A percentile compares a stretch with the other conserved stretches of the same genome.
Conservation (phyloP, 53 echinoderm and acorn worm genomes). For the Apostichopus leukothele region DNA sequence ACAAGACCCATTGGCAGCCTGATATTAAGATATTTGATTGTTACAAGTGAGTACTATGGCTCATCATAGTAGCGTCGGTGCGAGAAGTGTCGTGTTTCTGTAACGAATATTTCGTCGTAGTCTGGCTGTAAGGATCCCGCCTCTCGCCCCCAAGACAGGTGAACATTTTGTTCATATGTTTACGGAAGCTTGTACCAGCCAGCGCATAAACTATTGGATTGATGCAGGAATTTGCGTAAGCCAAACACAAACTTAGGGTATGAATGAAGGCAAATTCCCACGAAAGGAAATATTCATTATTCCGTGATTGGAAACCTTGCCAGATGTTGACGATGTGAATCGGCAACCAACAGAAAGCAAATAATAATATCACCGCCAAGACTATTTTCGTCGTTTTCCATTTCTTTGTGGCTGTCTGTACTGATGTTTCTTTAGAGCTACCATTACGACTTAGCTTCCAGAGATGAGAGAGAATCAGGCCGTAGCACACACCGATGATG, state of each 20-base stretch:
- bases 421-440: constrained; percentile 59
- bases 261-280: constrained; percentile 44
- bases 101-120: constrained; percentile 41
- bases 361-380: constrained; percentile 77
- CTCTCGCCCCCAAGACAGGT: neutral
- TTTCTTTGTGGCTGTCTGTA: constrained; percentile 80
- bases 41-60: constrained; percentile 41
- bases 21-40: too few relatives aligned
- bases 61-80: constrained; percentile 33
- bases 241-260: constrained; percentile 59
- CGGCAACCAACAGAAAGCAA: constrained; percentile 94
- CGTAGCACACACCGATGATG: constrained; percentile 91
- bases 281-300: neutral
- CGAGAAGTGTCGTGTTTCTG: constrained; percentile 45
- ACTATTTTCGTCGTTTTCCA: constrained; percentile 96
- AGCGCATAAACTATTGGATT: constrained; percentile 93
- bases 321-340: constrained; percentile 82
- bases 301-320: constrained; percentile 60
- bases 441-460: constrained; percentile 77
- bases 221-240: constrained; percentile 88
- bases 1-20: too few relatives aligned
- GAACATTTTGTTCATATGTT: constrained; percentile 68
- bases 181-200: constrained; percentile 79
- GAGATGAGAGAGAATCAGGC: constrained; percentile 76
- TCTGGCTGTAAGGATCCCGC: constrained; percentile 2